Base-by-base conservation (phyloP, 2,113 vertebrate genomes). In the Gallinago media region DNA sequence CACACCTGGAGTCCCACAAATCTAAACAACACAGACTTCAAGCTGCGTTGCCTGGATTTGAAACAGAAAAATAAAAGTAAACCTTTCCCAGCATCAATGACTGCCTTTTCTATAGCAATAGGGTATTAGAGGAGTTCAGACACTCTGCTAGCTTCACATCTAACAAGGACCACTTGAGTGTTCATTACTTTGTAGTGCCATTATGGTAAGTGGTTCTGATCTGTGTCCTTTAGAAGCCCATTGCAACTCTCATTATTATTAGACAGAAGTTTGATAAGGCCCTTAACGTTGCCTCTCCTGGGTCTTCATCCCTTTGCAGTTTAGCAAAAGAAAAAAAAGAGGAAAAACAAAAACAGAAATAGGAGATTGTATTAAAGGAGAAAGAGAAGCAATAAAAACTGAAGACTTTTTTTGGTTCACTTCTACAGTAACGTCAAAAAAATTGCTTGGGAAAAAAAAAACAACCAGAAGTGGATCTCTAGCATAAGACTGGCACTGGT, bases 111-210 rank as follows among this genome's bases (percentile, higher is more conserved):
- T 68, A 32, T 32, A 96, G 95, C 86, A 95, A 82, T 47, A 94
- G 93, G 79, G 75, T 95, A 91, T 79, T 61, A 97, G 92, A 94
- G 2, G 15, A 96, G 82, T 89, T 94, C 88, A 44, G 75, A 96
- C 97, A 97, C 96, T 90, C 85, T 89, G 71, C 90, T 92, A 97
- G 95, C 96, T 97, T 97, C 94, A 61, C 88, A 62, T 93, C 83
- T 97, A 97, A 97, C 94, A 97, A 98, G 97, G 97, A 87, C 92
- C 97, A 97, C 98, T 98, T 97, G 98, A 98, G 97, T 93, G 94
- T 98, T 98, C 98, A 97, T 98, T 98, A 98, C 91, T 97, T 94
- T 97, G 93, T 97, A 98, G 97, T 88, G 88, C 91, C 96, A 98
- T 98, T 97, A 97, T 85, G 88, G 88, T 94, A 98, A 98, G 97